A percentile compares a stretch with the other conserved stretches of the same genome.
Evolutionary conservation across 2,797 vertebrate species (phyloP).

Genomic region (Tapirus indicus): DNA sequence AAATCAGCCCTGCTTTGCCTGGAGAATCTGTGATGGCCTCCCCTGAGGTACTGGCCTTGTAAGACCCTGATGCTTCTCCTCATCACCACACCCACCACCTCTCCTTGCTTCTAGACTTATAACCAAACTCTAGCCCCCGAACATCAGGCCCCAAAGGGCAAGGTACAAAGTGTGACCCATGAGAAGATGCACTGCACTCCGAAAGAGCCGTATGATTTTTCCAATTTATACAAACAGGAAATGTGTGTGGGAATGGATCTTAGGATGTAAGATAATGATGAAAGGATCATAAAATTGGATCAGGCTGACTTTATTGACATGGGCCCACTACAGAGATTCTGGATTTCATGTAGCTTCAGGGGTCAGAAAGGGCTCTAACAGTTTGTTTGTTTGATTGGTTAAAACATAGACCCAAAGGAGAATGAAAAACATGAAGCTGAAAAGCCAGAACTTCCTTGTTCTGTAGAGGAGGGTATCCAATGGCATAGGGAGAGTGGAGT

Average conservation of each 20-base stretch:
- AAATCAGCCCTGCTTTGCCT: neutral
- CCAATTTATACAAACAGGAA: neutral
- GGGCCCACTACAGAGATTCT: neutral
- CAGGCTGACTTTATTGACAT: neutral
- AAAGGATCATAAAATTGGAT: neutral
- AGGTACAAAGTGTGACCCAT: neutral
- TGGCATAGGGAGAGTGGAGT: neutral
- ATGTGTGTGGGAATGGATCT: neutral
- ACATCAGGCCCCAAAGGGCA: neutral
- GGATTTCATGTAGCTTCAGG: neutral
- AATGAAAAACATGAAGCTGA: neutral
- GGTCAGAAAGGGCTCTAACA: neutral
- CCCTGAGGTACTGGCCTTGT: neutral
- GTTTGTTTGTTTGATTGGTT: neutral
- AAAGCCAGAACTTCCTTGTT: too few species aligned
- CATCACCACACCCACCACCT: neutral
- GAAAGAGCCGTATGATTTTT: neutral
- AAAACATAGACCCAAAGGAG: neutral
- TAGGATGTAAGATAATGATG: neutral
- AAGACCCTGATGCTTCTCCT: neutral
- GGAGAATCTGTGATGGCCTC: neutral
- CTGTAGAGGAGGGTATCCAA: neutral
- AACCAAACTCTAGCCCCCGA: neutral
- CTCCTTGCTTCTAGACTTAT: neutral
- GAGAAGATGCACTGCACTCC: neutral